phyloP scores from a whole-genome alignment of 92 coral and sea anemone genomes.

The Porites cylindrica region DNA sequence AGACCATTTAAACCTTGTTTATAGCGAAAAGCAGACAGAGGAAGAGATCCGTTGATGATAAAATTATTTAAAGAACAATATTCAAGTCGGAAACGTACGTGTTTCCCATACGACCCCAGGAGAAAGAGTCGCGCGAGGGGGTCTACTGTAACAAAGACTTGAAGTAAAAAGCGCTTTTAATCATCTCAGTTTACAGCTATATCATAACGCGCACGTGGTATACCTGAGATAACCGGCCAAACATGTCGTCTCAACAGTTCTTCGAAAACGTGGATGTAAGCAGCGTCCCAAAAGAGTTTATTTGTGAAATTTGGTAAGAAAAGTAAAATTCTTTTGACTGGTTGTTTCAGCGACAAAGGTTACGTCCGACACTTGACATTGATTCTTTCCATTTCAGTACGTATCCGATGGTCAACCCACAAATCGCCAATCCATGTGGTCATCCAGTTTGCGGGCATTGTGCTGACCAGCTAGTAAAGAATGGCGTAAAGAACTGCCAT shows the following conservation, averaged over 20 bases:
- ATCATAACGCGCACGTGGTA: conserved; percentile 18
- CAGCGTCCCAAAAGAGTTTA: conserved; percentile 25
- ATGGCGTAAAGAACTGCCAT: not conserved
- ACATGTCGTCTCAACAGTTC: conserved; percentile 19
- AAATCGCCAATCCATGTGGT: conserved; percentile 29
- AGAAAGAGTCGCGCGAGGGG: conserved; percentile 28
- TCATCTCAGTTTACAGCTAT: conserved; percentile 19
- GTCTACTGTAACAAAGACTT: conserved; percentile 30
- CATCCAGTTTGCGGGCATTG: conserved; percentile 24
- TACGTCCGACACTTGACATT: not conserved
- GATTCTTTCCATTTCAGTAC: conserved; percentile 22
- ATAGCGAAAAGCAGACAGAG: not conserved
- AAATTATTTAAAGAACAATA: not conserved
- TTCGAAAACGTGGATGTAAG: conserved; percentile 21
- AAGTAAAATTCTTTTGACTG: conserved; percentile 27
- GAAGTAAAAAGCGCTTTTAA: not conserved
- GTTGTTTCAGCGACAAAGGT: conserved; percentile 7
- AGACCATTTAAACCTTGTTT: too few species aligned
- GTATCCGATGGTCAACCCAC: conserved; percentile 35
- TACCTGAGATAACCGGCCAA: conserved; percentile 18
- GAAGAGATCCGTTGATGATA: conserved; percentile 3
- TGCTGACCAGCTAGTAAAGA: conserved; percentile 2
- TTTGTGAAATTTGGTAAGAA: conserved; percentile 32
- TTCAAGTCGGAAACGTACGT: conserved; percentile 9
- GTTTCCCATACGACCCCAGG: not conserved